Conservation (phyloP, 1,140 invertebrate species). For the Hyphantria cunea region DNA sequence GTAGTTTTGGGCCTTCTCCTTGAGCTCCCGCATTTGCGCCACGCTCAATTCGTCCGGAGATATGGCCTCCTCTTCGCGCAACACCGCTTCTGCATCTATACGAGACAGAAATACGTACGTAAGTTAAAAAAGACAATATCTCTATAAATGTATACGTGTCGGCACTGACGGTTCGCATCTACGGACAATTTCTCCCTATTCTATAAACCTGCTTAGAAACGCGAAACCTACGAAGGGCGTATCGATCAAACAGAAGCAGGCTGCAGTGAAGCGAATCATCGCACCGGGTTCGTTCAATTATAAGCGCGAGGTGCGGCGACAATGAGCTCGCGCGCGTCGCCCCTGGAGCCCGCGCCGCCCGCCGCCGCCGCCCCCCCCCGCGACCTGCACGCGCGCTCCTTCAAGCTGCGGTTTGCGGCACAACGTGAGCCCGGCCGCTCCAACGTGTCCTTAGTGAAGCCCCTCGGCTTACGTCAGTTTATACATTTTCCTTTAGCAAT, state of each 20-base stretch:
- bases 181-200: too few species aligned
- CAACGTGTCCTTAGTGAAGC: conserved; percentile 56
- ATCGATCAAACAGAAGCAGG: neutral
- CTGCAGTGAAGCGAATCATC: neutral
- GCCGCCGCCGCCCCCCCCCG: neutral
- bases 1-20: conserved; percentile 96
- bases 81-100: conserved; percentile 89
- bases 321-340: neutral
- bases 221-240: neutral
- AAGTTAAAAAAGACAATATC: too few species aligned
- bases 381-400: conserved; percentile 48
- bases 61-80: conserved; percentile 97
- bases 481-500: neutral
- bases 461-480: conserved; percentile 55
- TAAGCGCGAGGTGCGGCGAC: neutral
- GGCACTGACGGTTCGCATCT: too few species aligned
- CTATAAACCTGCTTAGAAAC: too few species aligned
- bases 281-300: neutral
- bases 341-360: conserved; percentile 2
- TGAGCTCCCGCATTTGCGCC: conserved; percentile 95
- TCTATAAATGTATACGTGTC: too few species aligned
- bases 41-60: conserved; percentile 97
- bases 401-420: conserved; percentile 65
- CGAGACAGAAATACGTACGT: neutral
- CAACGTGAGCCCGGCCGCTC: conserved; percentile 62